Evolutionary conservation across 1,140 invertebrate genomes (phyloP).

Genomic region (Marisa cornuarietis): DNA sequence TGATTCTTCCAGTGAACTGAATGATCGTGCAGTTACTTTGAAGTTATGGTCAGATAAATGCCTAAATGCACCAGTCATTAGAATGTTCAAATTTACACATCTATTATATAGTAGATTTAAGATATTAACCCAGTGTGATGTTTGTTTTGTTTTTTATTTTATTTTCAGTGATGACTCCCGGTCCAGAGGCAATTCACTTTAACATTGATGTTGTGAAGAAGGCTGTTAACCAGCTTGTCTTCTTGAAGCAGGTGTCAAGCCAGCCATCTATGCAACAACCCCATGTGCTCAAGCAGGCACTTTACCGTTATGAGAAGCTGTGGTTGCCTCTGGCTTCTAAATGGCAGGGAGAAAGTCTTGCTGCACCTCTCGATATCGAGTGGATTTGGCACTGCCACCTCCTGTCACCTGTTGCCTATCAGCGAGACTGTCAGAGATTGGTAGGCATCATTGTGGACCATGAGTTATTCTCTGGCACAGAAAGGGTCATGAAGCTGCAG

Average conservation of each 20-base stretch:
- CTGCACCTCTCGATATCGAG: conserved; percentile 68
- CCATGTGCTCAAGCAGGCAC: conserved; percentile 49
- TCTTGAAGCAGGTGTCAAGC: conserved; percentile 43
- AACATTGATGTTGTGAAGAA: conserved; percentile 18
- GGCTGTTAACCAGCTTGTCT: conserved; percentile 41
- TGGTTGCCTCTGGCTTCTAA: conserved; percentile 67
- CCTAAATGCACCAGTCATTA: too few species aligned
- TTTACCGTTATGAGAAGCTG: conserved; percentile 67
- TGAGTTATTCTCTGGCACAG: conserved; percentile 54
- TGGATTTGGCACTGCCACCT: conserved; percentile 70
- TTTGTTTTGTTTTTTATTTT: too few species aligned
- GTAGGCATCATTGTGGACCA: conserved; percentile 65
- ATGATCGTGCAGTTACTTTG: too few species aligned
- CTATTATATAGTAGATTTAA: too few species aligned
- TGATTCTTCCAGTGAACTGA: too few species aligned
- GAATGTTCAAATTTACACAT: too few species aligned
- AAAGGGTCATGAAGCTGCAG: conserved; percentile 40
- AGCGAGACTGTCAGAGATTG: conserved; percentile 63
- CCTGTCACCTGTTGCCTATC: conserved; percentile 65
- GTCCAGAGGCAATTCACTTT: too few species aligned
- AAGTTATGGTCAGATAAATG: too few species aligned
- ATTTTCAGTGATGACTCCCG: too few species aligned
- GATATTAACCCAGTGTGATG: too few species aligned
- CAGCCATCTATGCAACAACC: conserved; percentile 39
- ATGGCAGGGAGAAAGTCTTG: conserved; percentile 42